Conservation (phyloP, 2,888 invertebrate genomes). For the Rhorus exstirpatorius region DNA sequence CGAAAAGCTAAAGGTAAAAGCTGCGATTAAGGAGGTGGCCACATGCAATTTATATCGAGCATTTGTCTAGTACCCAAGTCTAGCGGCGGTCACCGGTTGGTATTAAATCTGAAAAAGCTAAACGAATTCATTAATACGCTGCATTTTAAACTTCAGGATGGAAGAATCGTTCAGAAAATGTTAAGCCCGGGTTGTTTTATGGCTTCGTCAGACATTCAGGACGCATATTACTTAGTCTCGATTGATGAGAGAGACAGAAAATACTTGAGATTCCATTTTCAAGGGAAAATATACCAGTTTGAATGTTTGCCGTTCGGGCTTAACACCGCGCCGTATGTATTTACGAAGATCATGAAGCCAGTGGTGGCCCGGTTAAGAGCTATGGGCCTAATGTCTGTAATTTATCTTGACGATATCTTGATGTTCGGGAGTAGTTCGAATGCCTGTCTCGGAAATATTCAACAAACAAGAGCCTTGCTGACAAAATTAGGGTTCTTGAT, state of each 20-base stretch:
- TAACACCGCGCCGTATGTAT: constrained; percentile 71
- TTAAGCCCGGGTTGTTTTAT: constrained; percentile 44
- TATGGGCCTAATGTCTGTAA: constrained; percentile 32
- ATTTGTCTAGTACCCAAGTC: constrained; percentile 56
- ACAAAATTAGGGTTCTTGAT: constrained; percentile 55
- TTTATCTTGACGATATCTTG: constrained; percentile 64
- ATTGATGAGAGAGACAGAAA: constrained; percentile 68
- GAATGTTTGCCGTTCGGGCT: constrained; percentile 73
- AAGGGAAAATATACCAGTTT: constrained; percentile 38
- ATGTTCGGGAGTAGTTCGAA: constrained; percentile 22
- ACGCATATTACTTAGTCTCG: constrained; percentile 66
- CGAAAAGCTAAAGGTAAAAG: neutral
- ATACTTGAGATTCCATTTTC: constrained; percentile 70
- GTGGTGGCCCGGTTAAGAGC: constrained; percentile 33
- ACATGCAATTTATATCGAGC: constrained; percentile 57
- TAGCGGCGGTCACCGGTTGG: constrained; percentile 34
- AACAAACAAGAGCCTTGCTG: constrained; percentile 33
- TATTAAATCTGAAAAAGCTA: constrained; percentile 53
- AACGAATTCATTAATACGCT: constrained; percentile 44
- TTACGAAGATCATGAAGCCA: constrained; percentile 70
- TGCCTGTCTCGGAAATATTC: constrained; percentile 32
- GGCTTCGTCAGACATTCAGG: constrained; percentile 51
- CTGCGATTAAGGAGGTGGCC: neutral
- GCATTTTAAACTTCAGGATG: constrained; percentile 63
- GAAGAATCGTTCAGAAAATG: constrained; percentile 10